Conservation (phyloP, 2,113 vertebrate genomes). For the Carassius gibelio region DNA sequence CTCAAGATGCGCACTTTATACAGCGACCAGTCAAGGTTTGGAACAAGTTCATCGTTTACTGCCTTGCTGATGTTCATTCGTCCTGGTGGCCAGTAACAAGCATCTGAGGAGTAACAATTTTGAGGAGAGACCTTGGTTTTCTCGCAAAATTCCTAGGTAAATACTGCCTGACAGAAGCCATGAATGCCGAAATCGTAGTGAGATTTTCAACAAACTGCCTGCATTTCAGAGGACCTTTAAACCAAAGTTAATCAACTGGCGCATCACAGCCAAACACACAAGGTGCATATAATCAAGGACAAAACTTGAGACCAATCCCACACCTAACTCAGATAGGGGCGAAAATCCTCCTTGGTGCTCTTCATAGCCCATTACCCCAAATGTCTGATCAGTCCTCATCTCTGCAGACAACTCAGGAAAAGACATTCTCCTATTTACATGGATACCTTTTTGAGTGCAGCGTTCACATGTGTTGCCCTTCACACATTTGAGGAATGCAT, state of each 20-base stretch:
- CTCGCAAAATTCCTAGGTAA: conserved; percentile 11
- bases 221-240: conserved; percentile 20
- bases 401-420: conserved; percentile 11
- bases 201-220: not conserved
- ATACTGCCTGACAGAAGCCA: not conserved
- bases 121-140: too few species aligned
- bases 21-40: conserved; percentile 21
- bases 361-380: conserved; percentile 18
- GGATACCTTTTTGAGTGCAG: conserved; percentile 4
- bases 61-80: conserved; percentile 26
- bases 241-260: conserved; percentile 8
- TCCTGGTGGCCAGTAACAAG: conserved; percentile 43
- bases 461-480: conserved; percentile 44
- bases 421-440: conserved; percentile 28
- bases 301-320: conserved; percentile 27
- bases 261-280: conserved; percentile 4
- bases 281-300: conserved; percentile 37
- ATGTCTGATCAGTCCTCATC: conserved; percentile 21
- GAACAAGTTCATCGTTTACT: conserved; percentile 39
- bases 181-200: not conserved
- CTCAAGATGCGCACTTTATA: conserved; percentile 38
- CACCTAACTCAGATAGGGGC: not conserved
- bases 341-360: conserved; percentile 28
- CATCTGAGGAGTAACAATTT: not conserved
- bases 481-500: conserved; percentile 40